Evolutionary conservation across 2,797 vertebrate genomes (phyloP), one percentile per base, ranked within the genome.

Genomic region (Dromococcyx pavoninus): DNA sequence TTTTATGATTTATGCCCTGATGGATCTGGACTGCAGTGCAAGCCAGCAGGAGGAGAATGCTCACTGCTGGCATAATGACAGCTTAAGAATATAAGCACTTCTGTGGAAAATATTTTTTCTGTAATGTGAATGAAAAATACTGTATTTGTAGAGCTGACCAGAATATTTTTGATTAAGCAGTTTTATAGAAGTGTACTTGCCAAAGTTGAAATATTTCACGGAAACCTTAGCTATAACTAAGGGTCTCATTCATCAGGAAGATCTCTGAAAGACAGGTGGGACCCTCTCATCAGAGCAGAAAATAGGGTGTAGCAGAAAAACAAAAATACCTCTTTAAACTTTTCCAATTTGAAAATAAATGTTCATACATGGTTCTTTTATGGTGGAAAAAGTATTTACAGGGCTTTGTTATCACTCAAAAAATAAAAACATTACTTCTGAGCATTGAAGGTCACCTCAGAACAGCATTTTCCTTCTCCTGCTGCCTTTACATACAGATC

Each of bases 161-260:
- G 33, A 88, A 75, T 50, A 69, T 12, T 81, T 86, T 88, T 65
- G 3, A 64, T 67, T 50, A 69, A 41, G 7, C 4, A 3, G 77
- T 91, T 95, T 84, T 86, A 43, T 41, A 54, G 17, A 86, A 72
- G 46, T 74, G 21, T 17, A 41, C 94, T 91, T 51, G 14, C 24
- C 33, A 43, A 80, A 89, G 39, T 43, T 66, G 28, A 86, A 91
- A 53, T 3, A 46, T 24, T 91, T 70, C 21, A 33, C 50, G 16
- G 46, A 86, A 77, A 33, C 5, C 4, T 66, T 70, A 74, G 3
- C 33, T 82, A 14, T 37, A 76, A 46, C 14, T 69, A 53, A 53
- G 14, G 17, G 9, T 60, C 32, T 70, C 16, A 84, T 84, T 76
- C 48, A 44, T 22, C 18, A 44, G 35, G 30, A 87, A 56, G 30